Percentiles rank a stretch among this genome's conserved stretches.
Evolutionary conservation across 2,113 vertebrate species (phyloP).

Genomic region (Dendropsophus ebraccatus): DNA sequence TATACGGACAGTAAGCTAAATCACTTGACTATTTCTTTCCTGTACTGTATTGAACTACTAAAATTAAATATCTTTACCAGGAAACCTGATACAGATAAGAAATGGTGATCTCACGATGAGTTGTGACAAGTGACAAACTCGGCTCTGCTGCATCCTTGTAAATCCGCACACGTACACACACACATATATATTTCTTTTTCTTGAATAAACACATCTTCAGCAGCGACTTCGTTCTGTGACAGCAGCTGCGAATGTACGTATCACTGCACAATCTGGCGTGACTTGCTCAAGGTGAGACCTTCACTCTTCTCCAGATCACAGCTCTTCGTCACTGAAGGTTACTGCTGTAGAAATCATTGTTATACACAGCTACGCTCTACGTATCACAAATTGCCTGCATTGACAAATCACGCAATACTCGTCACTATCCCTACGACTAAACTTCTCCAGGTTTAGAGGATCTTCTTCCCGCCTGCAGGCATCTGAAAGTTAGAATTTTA

Average conservation of each 20-base stretch:
- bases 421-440: not conserved
- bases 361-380: not conserved
- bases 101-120: no score
- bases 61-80: not conserved
- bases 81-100: not conserved
- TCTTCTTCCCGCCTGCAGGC: not conserved
- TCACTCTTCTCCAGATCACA: not conserved
- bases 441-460: not conserved
- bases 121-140: not conserved
- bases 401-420: not conserved
- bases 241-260: not conserved
- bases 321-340: slow-evolving; percentile 33
- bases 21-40: no score
- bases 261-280: not conserved
- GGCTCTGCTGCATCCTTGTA: not conserved
- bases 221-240: not conserved
- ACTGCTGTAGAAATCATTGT: slow-evolving; percentile 25
- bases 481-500: slow-evolving; percentile 30
- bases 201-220: not conserved
- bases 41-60: no score
- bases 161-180: not conserved
- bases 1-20: no score
- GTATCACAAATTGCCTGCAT: not conserved
- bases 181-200: not conserved
- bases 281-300: slow-evolving; percentile 34